A percentile compares a stretch with the other conserved stretches of the same genome.
phyloP scores from a whole-genome alignment of 2,113 vertebrate genomes.

The Crocuta crocuta region DNA sequence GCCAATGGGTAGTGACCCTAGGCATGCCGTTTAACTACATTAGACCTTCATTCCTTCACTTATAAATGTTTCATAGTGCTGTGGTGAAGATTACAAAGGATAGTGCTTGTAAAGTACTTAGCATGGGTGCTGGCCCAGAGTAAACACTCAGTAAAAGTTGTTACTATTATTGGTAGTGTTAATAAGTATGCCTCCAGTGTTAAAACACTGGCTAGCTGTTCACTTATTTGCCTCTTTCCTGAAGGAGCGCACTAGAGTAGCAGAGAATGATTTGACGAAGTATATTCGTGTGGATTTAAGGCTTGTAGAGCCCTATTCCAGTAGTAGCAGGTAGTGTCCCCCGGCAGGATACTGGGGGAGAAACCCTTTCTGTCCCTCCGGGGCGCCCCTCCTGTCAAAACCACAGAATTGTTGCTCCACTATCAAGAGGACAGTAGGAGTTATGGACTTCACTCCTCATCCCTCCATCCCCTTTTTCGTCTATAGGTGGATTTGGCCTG shows the following conservation, averaged over 20 bases:
- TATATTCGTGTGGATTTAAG: not conserved
- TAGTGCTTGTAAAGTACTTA: not conserved
- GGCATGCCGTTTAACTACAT: not conserved
- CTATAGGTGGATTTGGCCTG: not conserved
- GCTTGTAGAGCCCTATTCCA: not conserved
- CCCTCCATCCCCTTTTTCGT: not conserved
- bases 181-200: not conserved
- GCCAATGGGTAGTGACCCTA: not conserved
- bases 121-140: not conserved
- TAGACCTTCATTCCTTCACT: not conserved
- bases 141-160: not conserved
- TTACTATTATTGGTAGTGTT: not conserved
- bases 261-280: conserved; percentile 14
- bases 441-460: not conserved
- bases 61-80: not conserved
- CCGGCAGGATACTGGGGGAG: not conserved
- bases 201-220: not conserved
- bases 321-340: not conserved
- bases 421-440: not conserved
- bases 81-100: not conserved
- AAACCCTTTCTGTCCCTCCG: not conserved
- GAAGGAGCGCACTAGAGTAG: not conserved
- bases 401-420: not conserved
- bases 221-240: conserved; percentile 36
- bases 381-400: not conserved